These are phyloP conservation scores for Sitta carolinensis DNA, from an alignment of 2,797 vertebrate genomes.

Conservation along the genomic window DNA sequence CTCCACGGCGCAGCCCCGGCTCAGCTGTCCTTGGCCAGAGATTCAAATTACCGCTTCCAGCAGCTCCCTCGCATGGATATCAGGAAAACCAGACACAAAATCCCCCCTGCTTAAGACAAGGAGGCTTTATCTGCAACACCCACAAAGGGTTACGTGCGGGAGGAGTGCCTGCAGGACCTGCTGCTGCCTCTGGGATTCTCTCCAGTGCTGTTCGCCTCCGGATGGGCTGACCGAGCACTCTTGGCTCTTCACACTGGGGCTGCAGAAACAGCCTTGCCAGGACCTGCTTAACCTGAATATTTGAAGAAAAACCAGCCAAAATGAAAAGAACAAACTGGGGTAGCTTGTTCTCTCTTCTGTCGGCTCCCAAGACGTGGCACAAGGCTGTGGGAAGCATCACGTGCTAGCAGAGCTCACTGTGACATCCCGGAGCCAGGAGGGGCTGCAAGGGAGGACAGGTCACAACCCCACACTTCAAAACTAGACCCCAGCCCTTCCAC, in stretches of 20 bases:
- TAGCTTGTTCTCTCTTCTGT: neutral
- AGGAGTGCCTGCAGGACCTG: neutral
- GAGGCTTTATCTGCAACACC: neutral
- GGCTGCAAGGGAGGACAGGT: neutral
- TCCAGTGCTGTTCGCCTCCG: neutral
- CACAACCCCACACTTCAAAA: neutral
- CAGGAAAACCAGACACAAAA: neutral
- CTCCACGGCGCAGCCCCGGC: neutral
- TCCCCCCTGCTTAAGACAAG: neutral
- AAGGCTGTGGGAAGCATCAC: accelerated
- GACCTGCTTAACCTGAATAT: neutral
- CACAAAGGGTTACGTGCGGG: neutral
- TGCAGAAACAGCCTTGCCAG: neutral
- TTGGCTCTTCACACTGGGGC: neutral
- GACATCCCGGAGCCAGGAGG: neutral
- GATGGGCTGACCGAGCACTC: neutral
- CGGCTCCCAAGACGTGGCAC: neutral
- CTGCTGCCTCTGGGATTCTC: slow-evolving; percentile 6
- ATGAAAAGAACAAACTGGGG: neutral
- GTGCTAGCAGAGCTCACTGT: accelerated
- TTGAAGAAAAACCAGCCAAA: neutral
- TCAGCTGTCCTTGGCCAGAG: neutral
- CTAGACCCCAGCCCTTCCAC: neutral
- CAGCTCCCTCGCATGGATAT: neutral
- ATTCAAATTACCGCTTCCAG: neutral